Evolutionary conservation across 2,113 vertebrate genomes (phyloP), one percentile per base, ranked within the genome.

Genomic region (Hippocampus barbouri): DNA sequence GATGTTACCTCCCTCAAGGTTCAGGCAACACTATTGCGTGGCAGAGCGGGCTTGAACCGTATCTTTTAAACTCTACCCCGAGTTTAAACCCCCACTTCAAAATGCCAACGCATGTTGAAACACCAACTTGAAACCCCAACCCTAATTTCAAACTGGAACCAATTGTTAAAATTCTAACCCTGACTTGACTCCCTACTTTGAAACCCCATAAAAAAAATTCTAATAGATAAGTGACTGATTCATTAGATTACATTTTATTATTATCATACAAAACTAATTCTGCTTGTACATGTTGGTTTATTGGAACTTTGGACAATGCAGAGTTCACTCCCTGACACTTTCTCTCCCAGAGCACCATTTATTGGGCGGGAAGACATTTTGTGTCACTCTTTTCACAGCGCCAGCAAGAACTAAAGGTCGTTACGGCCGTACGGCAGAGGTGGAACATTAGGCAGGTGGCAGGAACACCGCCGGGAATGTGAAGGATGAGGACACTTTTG

Each of bases 401-500:
- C 23, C 56, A 57, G 54, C 9, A 18, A 57, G 54, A 59, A 59
- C 11, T 62, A 62, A 62, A 62, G 27, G 60, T 62, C 60, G 60
- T 9, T 2, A 25, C 27, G 57, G 57, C 57, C 5, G 15, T 16
- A 16, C 25, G 15, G 60, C 60, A 18, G 60, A 62, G 30, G 60
- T 20, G 60, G 60, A 62, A 62, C 60, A 62, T 62, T 62, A 62
- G 34, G 60, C 30, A 62, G 60, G 30, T 18, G 16, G 34, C 60
- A 38, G 60, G 16, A 62, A 62, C 60, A 62, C 60, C 60, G 15
- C 60, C 34, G 30, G 30, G 30, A 40, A 38, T 40, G 60, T 62
- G 60, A 62, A 40, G 60, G 60, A 62, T 62, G 60, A 30, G 60
- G 34, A 62, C 60, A 38, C 60, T 30, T 38, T 62, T 10, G 60